Percentiles rank a stretch among this genome's conserved stretches.
These are phyloP conservation scores for Lepidotrigona ventralis DNA, from an alignment of 1,140 invertebrate genomes.

Conservation along the genomic window DNA sequence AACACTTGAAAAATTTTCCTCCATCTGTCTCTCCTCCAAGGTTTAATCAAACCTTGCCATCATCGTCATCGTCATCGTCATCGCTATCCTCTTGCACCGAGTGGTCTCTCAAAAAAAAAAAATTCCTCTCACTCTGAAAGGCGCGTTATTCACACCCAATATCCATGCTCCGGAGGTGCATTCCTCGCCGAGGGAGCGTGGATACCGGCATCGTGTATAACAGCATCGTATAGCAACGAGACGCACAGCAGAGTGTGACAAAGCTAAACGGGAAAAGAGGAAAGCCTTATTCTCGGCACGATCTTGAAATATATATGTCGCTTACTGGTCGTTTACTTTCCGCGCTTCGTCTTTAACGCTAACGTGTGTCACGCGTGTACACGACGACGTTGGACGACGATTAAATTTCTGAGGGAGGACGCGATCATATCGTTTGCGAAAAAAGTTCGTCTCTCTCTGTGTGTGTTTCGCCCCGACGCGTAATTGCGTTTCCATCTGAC, in stretches of 20 bases:
- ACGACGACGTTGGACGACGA: conserved; percentile 4
- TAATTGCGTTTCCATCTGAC: conserved; percentile 55
- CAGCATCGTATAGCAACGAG: not conserved
- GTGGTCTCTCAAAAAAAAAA: not conserved
- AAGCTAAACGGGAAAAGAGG: conserved; percentile 32
- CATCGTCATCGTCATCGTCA: not conserved
- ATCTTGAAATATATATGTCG: conserved; percentile 48
- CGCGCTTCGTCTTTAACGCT: conserved; percentile 34
- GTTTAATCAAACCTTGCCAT: not conserved
- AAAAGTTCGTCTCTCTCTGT: conserved; percentile 35
- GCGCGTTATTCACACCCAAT: not conserved
- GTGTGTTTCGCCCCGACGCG: conserved; percentile 27
- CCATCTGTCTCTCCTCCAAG: too few relatives aligned
- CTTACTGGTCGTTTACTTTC: conserved; percentile 32
- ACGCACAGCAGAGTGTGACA: not conserved
- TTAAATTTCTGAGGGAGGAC: conserved; percentile 23
- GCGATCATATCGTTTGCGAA: conserved; percentile 4
- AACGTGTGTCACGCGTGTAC: conserved; percentile 40
- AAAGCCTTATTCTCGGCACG: conserved; percentile 42
- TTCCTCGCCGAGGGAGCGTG: not conserved
- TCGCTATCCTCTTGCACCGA: too few relatives aligned
- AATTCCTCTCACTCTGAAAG: not conserved
- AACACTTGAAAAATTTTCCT: too few relatives aligned
- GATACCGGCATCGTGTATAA: conserved; percentile 4
- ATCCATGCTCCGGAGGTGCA: not conserved